Conservation (phyloP, 92 coral and sea anemone genomes). For the Phymanthus crucifer region DNA sequence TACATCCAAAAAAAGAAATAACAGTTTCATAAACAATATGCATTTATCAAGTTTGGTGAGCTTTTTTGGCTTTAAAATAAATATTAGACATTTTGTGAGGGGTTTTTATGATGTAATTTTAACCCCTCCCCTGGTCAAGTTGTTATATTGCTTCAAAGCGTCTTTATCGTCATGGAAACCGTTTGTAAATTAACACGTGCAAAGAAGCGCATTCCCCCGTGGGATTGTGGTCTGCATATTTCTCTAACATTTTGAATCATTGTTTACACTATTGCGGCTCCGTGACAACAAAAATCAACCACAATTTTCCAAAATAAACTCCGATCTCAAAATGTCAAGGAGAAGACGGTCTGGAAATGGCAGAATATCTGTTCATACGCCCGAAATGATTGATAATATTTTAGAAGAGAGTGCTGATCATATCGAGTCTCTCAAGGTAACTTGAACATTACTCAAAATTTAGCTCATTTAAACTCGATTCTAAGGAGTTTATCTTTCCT, state of each 20-base stretch:
- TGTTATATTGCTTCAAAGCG: conserved; percentile 9
- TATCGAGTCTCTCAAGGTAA: conserved; percentile 45
- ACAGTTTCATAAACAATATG: neutral
- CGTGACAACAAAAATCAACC: conserved; percentile 54
- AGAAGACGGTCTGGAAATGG: conserved; percentile 57
- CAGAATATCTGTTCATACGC: conserved; percentile 95
- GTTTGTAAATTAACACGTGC: conserved; percentile 74
- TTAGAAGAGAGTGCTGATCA: conserved; percentile 62
- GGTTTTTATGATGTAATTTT: neutral
- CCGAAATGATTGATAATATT: conserved; percentile 74
- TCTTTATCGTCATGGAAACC: conserved; percentile 66
- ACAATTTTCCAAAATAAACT: neutral
- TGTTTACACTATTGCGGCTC: conserved; percentile 30
- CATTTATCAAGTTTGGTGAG: neutral
- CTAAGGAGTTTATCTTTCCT: too few species aligned
- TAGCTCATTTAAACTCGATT: too few species aligned
- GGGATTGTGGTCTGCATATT: conserved; percentile 15
- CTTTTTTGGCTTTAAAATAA: neutral
- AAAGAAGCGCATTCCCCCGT: conserved; percentile 11
- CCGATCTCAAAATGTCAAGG: conserved; percentile 55
- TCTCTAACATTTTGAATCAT: neutral
- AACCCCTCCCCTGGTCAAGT: conserved; percentile 34
- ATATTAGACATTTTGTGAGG: neutral
- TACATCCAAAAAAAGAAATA: neutral
- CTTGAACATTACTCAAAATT: neutral